Base-by-base conservation (phyloP, 1,140 invertebrate species). In the Pteromalus puparum region DNA sequence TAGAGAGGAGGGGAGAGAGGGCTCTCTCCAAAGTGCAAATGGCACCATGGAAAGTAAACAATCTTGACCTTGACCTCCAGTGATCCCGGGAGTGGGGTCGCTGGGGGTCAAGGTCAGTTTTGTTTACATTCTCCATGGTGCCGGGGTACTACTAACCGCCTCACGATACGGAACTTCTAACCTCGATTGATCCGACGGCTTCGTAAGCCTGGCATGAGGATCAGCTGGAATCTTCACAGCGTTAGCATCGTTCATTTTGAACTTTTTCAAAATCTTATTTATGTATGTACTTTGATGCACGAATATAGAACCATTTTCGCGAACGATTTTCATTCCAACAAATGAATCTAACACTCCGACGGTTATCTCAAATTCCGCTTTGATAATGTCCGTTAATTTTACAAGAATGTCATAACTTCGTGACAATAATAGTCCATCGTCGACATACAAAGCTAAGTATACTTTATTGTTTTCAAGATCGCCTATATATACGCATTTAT, bases 141-240 rank as follows among this genome's bases (percentile, higher is more conserved):
- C n/a, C n/a, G n/a, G n/a, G n/a, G n/a, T n/a, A n/a, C n/a, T n/a
- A n/a, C 91, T 90, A 5, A 93, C 87, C 0, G 90, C 83, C 77
- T 93, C 87, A 42, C 87, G 87, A 80, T 89, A 92, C 1, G 90
- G 90, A 76, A 91, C 89, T 13, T 68, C 53, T 81, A 77, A 67
- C 0, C 26, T n/a, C 46, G 42, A 34, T 15, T 9, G 1, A 6
- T 79, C 67, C 34, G 9, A 48, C 26, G 73, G 81, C 13, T 48
- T 48, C 3, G 15, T 34, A 3, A 89, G 70, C 21, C 46, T 77
- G 0, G 38, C 24, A 34, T 86, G 79, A 0, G 85, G 70, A 68
- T 87, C 85, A 21, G 67, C 80, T 13, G 85, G 87, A 30, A 84
- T 87, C 24, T 76, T 86, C 5, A 85, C 81, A 2, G 81, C 2